These are phyloP conservation scores for Anabacerthia variegaticeps DNA, from an alignment of 2,797 vertebrate species.

Conservation along the genomic window DNA sequence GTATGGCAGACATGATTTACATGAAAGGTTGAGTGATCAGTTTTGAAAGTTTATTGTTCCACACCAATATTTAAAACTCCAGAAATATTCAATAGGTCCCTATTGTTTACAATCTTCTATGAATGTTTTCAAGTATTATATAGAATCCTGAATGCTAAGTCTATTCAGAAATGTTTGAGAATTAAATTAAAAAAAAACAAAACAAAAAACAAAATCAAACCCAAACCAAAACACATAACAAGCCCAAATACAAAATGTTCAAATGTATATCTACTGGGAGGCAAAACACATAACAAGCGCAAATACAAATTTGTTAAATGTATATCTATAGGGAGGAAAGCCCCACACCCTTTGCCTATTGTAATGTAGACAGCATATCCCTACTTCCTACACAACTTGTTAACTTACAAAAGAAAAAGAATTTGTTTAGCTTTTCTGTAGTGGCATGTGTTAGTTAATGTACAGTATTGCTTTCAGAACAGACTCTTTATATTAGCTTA, in stretches of 20 bases:
- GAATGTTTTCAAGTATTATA: background rate
- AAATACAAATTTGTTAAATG: background rate
- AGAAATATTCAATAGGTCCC: background rate
- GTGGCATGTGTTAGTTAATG: background rate
- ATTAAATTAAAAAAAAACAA: background rate
- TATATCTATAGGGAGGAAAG: background rate
- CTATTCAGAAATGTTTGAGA: background rate
- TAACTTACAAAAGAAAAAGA: background rate
- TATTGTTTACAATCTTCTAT: background rate
- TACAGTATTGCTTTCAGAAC: background rate
- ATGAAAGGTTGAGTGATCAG: background rate
- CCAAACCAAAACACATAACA: background rate
- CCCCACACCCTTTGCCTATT: fast-evolving
- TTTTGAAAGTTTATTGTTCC: background rate
- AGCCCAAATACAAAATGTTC: background rate
- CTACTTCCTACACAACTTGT: background rate
- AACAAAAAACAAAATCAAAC: background rate
- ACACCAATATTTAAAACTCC: background rate
- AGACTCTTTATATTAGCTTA: background rate
- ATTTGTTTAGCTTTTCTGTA: background rate
- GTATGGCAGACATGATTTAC: background rate
- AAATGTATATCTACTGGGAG: background rate
- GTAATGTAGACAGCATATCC: background rate
- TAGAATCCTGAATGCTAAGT: background rate
- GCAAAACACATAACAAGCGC: background rate